Evolutionary conservation across 2,888 invertebrate genomes (phyloP).

Genomic region (Nomada ferruginata): DNA sequence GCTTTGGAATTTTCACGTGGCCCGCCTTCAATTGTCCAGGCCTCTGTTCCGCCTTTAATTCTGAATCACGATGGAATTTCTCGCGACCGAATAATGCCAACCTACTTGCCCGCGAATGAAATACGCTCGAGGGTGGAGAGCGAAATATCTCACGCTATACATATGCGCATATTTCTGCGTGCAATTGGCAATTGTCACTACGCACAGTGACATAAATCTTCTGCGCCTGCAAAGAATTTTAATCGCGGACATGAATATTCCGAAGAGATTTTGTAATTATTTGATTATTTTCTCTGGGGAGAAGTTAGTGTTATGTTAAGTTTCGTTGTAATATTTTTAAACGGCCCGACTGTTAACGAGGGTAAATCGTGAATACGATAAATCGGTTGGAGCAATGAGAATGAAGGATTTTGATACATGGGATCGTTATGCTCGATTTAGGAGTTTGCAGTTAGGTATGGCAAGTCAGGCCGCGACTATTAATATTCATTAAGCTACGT

Average conservation of each 20-base stretch:
- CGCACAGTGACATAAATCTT: neutral
- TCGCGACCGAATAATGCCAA: conserved; percentile 20
- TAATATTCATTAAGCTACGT: conserved; percentile 7
- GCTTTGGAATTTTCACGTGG: conserved; percentile 42
- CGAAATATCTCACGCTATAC: no score
- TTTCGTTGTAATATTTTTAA: no score
- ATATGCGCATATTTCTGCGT: neutral
- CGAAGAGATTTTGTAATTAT: neutral
- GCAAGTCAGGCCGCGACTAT: conserved; percentile 3
- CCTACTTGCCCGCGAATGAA: conserved; percentile 17
- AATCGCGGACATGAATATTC: neutral
- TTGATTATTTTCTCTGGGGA: neutral
- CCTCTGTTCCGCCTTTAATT: conserved; percentile 38
- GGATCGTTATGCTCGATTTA: conserved; percentile 3
- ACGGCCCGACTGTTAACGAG: neutral
- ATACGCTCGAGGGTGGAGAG: conserved; percentile 6
- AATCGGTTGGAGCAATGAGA: neutral
- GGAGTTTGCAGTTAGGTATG: neutral
- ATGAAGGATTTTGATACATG: neutral
- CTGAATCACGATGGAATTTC: conserved; percentile 33
- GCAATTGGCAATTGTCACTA: neutral
- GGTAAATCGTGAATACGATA: neutral
- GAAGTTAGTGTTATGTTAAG: neutral
- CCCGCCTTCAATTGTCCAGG: conserved; percentile 34
- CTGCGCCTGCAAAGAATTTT: neutral